Conservation (phyloP, 1,140 invertebrate species). For the Leptopilina clavipes region DNA sequence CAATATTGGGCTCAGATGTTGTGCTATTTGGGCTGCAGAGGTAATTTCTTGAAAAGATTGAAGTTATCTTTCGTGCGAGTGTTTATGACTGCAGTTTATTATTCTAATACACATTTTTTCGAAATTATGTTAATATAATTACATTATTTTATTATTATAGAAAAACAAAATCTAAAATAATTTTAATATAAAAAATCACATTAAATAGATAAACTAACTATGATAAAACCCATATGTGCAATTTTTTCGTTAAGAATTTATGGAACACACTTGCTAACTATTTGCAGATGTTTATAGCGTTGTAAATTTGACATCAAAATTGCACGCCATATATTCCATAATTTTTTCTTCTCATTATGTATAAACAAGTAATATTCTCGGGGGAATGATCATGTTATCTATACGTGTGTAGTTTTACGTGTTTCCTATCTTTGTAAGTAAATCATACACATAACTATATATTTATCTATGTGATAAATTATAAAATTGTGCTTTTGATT, state of each 20-base stretch:
- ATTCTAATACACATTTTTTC: background rate
- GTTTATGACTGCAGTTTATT: background rate
- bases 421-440: background rate
- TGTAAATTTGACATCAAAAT: background rate
- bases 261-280: background rate
- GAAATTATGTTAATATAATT: too few relatives aligned
- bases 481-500: background rate
- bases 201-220: too few relatives aligned
- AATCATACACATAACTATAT: background rate
- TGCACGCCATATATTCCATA: background rate
- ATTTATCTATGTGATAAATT: background rate
- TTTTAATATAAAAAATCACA: too few relatives aligned
- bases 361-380: background rate
- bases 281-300: background rate
- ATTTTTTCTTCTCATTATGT: background rate
- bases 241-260: background rate
- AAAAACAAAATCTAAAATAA: too few relatives aligned
- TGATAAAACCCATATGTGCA: too few relatives aligned
- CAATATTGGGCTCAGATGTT: too few relatives aligned
- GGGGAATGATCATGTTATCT: background rate
- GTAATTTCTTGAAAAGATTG: background rate
- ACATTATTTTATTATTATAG: too few relatives aligned
- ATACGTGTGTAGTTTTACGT: background rate
- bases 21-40: too few relatives aligned
- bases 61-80: background rate